These are phyloP conservation scores for Scolanthus callimorphus DNA, from an alignment of 92 coral and sea anemone genomes.

Conservation along the genomic window DNA sequence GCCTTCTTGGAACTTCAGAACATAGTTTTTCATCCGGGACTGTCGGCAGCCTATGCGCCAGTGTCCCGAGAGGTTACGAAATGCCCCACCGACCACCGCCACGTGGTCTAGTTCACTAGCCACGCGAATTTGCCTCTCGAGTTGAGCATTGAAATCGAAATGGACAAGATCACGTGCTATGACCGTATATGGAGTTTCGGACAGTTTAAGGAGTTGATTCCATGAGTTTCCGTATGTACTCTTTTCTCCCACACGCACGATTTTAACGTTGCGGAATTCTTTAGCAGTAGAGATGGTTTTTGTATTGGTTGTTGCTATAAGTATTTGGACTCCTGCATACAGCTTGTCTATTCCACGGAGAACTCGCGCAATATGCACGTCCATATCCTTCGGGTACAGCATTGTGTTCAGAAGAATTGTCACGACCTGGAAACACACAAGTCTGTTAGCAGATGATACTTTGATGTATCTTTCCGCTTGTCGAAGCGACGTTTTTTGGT, in stretches of 20 bases:
- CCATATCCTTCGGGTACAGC: no score
- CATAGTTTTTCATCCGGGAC: conserved; percentile 37
- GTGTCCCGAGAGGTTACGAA: conserved; percentile 47
- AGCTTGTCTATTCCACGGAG: no score
- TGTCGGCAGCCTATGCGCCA: conserved; percentile 57
- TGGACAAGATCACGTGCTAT: conserved; percentile 43
- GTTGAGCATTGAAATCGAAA: conserved; percentile 32
- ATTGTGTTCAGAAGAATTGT: no score
- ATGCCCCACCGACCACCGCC: conserved; percentile 50
- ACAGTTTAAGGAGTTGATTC: conserved; percentile 19
- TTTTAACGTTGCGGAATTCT: conserved; percentile 13
- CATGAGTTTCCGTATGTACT: conserved; percentile 23
- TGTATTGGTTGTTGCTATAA: no score
- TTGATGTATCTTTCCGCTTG: no score
- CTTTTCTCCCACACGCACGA: no score
- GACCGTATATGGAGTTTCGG: conserved; percentile 30
- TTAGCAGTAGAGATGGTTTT: conserved; percentile 1
- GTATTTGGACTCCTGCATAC: no score
- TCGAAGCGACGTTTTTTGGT: no score
- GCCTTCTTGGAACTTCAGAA: conserved; percentile 46
- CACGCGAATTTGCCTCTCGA: conserved; percentile 46
- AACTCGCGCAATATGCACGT: no score
- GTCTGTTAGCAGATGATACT: no score
- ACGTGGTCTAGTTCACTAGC: conserved; percentile 43
- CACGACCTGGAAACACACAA: no score